A percentile compares a stretch with the other conserved stretches of the same genome.
Evolutionary conservation across 2,888 invertebrate species (phyloP).

Genomic region (Zaprionus lineosus): DNA sequence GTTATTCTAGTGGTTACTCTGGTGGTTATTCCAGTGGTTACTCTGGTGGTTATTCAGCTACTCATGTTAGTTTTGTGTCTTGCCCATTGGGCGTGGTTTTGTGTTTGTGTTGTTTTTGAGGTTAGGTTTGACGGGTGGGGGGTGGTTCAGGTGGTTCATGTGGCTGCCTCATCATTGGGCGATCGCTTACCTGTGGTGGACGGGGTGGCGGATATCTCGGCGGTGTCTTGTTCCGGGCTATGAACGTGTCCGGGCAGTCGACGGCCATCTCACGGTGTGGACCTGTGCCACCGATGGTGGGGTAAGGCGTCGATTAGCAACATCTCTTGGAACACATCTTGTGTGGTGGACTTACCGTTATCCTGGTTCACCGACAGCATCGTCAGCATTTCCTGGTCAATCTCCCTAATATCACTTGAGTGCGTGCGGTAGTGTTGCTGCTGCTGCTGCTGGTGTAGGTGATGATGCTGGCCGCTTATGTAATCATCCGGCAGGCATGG

Average conservation of each 20-base stretch:
- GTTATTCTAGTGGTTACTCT: slow-evolving; percentile 16
- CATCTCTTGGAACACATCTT: not conserved
- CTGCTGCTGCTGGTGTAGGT: slow-evolving; percentile 58
- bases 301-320: not conserved
- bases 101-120: not conserved
- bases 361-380: slow-evolving; percentile 88
- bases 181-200: slow-evolving; percentile 85
- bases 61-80: slow-evolving; percentile 18
- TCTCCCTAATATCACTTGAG: slow-evolving; percentile 82
- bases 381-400: slow-evolving; percentile 89
- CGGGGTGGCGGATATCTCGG: slow-evolving; percentile 94
- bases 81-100: no score
- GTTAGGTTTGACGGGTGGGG: no score
- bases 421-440: slow-evolving; percentile 83
- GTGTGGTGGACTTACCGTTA: slow-evolving; percentile 83
- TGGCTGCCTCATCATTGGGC: slow-evolving; percentile 4
- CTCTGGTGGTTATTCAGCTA: slow-evolving; percentile 14
- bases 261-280: slow-evolving; percentile 99
- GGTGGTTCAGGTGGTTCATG: slow-evolving; percentile 3
- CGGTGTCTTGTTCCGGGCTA: slow-evolving; percentile 94
- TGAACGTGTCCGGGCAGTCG: slow-evolving; percentile 97
- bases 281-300: slow-evolving; percentile 83
- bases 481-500: slow-evolving; percentile 86
- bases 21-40: not conserved
- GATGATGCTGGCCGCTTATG: slow-evolving; percentile 80